These are phyloP conservation scores for Cydia pomonella DNA, from an alignment of 1,140 invertebrate genomes.

Conservation along the genomic window DNA sequence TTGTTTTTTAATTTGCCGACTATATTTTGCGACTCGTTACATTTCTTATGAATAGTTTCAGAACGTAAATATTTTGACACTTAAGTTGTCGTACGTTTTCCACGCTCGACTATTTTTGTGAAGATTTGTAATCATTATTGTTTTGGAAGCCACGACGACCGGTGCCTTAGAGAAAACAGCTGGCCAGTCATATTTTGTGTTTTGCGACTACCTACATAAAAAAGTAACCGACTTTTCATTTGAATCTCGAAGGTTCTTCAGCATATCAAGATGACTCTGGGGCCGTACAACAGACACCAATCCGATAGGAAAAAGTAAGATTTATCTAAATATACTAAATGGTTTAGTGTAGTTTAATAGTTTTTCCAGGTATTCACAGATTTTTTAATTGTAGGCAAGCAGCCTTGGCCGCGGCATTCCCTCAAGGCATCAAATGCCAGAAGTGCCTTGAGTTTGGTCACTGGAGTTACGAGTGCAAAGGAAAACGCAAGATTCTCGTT, in stretches of 20 bases:
- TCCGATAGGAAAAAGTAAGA: conserved; percentile 69
- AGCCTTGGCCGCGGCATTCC: conserved; percentile 82
- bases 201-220: not conserved
- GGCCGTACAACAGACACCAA: conserved; percentile 74
- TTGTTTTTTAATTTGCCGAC: too few relatives aligned
- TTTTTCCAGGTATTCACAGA: conserved; percentile 34
- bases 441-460: conserved; percentile 95
- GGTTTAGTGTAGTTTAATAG: conserved; percentile 10
- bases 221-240: conserved; percentile 14
- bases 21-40: too few relatives aligned
- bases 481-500: conserved; percentile 93
- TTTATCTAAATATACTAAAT: conserved; percentile 35
- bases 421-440: conserved; percentile 90
- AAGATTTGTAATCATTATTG: conserved; percentile 30
- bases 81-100: conserved; percentile 25
- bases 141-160: conserved; percentile 20
- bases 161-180: conserved; percentile 2
- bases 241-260: conserved; percentile 3
- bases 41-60: conserved; percentile 17
- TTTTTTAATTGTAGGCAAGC: conserved; percentile 71
- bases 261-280: conserved; percentile 67
- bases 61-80: conserved; percentile 32
- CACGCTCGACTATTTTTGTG: conserved; percentile 30
- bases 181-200: not conserved
- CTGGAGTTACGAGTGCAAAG: conserved; percentile 96